Evolutionary conservation across 2,113 vertebrate genomes (phyloP).

Genomic region (Parotia lawesii): DNA sequence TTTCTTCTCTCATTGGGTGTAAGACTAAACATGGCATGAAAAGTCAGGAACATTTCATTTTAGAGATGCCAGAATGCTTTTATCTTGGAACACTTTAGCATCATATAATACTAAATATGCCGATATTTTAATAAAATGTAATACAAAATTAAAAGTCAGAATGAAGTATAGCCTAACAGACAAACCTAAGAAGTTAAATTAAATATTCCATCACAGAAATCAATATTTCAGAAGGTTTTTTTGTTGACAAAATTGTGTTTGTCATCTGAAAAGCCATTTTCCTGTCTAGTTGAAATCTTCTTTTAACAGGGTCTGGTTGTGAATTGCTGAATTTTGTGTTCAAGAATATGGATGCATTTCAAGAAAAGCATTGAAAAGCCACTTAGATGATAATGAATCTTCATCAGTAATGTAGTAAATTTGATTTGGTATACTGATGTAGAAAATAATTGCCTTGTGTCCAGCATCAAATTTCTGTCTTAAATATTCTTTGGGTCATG

Average conservation of each 20-base stretch:
- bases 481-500: background rate
- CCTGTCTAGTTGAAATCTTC: background rate
- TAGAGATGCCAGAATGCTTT: constrained; percentile 3
- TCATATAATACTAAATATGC: background rate
- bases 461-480: background rate
- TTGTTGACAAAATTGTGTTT: constrained; percentile 6
- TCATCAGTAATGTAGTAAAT: background rate
- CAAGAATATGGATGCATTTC: background rate
- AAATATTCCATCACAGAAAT: background rate
- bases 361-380: background rate
- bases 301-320: background rate
- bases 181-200: background rate
- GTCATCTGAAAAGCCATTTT: background rate
- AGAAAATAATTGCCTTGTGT: background rate
- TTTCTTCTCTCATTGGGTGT: background rate
- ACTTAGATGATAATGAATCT: background rate
- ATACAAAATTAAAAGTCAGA: background rate
- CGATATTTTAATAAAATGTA: background rate
- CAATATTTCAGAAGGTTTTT: background rate
- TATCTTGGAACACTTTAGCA: background rate
- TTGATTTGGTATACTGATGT: background rate
- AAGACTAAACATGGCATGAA: background rate
- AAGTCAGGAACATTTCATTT: constrained; percentile 1
- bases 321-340: background rate
- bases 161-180: background rate